phyloP scores from a whole-genome alignment of 2,113 vertebrate genomes.

The Galbula dea region DNA sequence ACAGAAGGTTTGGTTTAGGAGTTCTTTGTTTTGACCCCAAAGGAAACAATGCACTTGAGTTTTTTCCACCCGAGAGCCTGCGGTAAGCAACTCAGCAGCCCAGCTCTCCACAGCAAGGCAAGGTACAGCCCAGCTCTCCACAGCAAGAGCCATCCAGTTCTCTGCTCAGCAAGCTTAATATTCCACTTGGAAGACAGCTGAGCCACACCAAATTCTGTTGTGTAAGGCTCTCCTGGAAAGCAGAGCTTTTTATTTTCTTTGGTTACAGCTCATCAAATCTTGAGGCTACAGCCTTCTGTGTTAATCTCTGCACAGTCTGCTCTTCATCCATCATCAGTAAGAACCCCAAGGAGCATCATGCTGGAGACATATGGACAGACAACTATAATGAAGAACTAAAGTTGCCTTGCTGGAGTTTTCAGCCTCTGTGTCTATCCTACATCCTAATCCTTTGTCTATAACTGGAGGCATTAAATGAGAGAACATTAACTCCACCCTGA shows the following conservation, averaged over 20 bases:
- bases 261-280: constrained; percentile 46
- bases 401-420: neutral
- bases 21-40: constrained; percentile 26
- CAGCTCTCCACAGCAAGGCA: neutral
- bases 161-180: constrained; percentile 38
- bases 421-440: constrained; percentile 21
- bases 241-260: constrained; percentile 43
- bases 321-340: constrained; percentile 42
- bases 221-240: constrained; percentile 33
- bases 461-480: neutral
- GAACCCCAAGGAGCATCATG: constrained; percentile 11
- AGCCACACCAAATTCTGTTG: constrained; percentile 42
- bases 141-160: neutral
- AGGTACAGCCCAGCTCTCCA: neutral
- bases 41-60: neutral
- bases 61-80: constrained; percentile 28
- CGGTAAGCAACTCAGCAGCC: neutral
- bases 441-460: neutral
- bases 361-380: constrained; percentile 9
- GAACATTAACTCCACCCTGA: neutral
- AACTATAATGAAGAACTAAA: constrained; percentile 20
- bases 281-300: constrained; percentile 36
- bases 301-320: constrained; percentile 22
- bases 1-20: neutral
- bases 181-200: constrained; percentile 26